Evolutionary conservation across 1,140 invertebrate genomes (phyloP), one percentile per base, ranked within the genome.

Genomic region (Micrasema minimum): DNA sequence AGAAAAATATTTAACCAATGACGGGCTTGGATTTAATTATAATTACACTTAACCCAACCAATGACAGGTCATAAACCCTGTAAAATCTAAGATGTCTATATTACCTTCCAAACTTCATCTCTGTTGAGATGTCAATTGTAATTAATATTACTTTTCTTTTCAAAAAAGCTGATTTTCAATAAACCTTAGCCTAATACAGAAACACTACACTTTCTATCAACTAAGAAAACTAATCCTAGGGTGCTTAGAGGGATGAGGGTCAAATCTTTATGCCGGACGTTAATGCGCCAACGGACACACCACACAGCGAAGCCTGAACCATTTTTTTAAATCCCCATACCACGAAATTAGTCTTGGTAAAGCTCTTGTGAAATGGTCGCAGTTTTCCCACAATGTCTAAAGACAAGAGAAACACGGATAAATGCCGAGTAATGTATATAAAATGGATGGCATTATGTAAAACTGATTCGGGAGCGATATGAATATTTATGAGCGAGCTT

Each of bases 371-470:
- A 70, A 68, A 66, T 65, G 61, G 9, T 50, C 61, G 61, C 61
- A 45, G 57, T 43, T 41, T 41, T 18, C 18, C 38, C 55, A 41
- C 31, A 35, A 12, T 41, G 71, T 53, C 72, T 43, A 37, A 64
- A 55, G 20, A 66, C 14, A 50, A 41, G 12, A 26, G 23, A 14
- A 55, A 26, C 66, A 20, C 64, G 69, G 72, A 74, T 71, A 71
- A 74, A 74, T 74, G 72, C 46, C 68, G 67, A 59, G 72, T 74
- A 74, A 74, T 74, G 72, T 74, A 69, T 69, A 74, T 74, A 74
- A 74, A 74, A 74, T 71, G 65, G 72, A 68, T 71, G 69, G 69
- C 72, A 74, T 74, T 74, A 74, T 74, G 72, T 74, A 74, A 74
- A 74, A 74, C 72, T 71, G 72, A 74, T 69, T 74, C 68, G 31